These are phyloP conservation scores for Hyperoplus lanceolatus DNA, from an alignment of 2,797 vertebrate species.

Conservation along the genomic window DNA sequence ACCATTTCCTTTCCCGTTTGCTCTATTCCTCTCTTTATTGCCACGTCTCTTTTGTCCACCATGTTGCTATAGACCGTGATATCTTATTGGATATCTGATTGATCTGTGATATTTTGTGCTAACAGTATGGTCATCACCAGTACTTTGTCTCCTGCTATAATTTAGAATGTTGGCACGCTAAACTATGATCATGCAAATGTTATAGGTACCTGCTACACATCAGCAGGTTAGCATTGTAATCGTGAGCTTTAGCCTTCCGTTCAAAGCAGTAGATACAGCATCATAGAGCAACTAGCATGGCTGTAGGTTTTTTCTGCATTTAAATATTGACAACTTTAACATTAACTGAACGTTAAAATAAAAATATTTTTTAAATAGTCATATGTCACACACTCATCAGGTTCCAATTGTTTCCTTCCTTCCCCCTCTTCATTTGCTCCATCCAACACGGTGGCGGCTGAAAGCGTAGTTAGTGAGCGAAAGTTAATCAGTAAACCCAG, in stretches of 20 bases:
- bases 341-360: too few species aligned
- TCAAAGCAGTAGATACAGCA: too few species aligned
- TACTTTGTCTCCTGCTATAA: background rate
- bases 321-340: background rate
- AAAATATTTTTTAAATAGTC: too few species aligned
- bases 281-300: too few species aligned
- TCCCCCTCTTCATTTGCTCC: conserved; percentile 48
- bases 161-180: background rate
- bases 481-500: conserved; percentile 59
- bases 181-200: background rate
- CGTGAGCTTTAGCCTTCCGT: too few species aligned
- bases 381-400: background rate
- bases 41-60: background rate
- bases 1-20: background rate
- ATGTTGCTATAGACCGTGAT: background rate
- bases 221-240: background rate
- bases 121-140: background rate
- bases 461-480: conserved; percentile 45
- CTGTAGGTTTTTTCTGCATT: background rate
- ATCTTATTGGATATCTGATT: background rate
- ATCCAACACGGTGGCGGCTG: conserved; percentile 15
- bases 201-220: too few species aligned
- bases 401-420: conserved; percentile 17
- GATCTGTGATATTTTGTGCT: background rate
- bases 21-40: background rate